Percentiles rank a stretch among this genome's conserved stretches.
Evolutionary conservation across 2,113 vertebrate species (phyloP).

Genomic region (Vidua macroura): DNA sequence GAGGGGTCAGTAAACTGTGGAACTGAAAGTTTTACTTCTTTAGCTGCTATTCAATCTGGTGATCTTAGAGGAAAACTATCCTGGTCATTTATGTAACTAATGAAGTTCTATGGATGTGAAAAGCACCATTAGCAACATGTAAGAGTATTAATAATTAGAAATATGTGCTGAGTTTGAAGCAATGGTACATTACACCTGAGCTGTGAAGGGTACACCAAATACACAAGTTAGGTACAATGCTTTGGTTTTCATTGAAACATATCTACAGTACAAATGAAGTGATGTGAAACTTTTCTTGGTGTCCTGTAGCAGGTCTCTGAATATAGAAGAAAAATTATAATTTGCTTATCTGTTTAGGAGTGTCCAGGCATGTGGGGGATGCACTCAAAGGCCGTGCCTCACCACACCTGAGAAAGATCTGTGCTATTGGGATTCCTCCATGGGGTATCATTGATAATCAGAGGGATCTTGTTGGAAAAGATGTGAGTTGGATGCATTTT

Average conservation of each 20-base stretch:
- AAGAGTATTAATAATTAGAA: not conserved
- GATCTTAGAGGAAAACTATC: not conserved
- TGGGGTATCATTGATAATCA: constrained; percentile 96
- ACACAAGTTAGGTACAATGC: too few species aligned
- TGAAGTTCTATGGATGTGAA: not conserved
- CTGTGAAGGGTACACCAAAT: not conserved
- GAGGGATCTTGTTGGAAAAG: constrained; percentile 88
- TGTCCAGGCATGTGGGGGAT: constrained; percentile 91
- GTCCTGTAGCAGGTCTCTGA: not conserved
- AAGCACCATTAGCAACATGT: not conserved
- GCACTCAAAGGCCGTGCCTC: constrained; percentile 85
- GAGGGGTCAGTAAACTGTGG: not conserved
- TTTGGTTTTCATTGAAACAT: not conserved
- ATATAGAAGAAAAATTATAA: not conserved
- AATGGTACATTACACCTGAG: not conserved
- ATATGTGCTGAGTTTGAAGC: not conserved
- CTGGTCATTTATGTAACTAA: not conserved
- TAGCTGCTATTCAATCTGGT: not conserved
- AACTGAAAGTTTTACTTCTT: not conserved
- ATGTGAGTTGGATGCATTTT: constrained; percentile 77
- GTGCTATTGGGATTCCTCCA: constrained; percentile 87
- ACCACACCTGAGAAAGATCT: constrained; percentile 86
- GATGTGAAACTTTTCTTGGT: not conserved
- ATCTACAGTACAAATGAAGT: not conserved
- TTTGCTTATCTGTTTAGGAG: constrained; percentile 74